A percentile compares a stretch with the other conserved stretches of the same genome.
Conservation (phyloP, 2,888 invertebrate genomes). For the Eucriotettix oculatus region DNA sequence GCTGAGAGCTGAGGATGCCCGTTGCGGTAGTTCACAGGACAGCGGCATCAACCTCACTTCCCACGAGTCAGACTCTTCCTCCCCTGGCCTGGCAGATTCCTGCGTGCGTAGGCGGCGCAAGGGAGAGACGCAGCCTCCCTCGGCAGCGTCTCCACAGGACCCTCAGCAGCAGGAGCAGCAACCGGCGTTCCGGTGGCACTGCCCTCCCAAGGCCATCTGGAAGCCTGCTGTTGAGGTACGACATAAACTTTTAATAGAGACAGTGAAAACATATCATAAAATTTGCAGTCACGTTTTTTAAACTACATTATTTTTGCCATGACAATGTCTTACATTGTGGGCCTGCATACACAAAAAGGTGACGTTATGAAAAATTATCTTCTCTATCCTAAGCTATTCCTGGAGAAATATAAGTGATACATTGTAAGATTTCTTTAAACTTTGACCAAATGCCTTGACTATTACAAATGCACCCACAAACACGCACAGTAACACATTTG, state of each 20-base stretch:
- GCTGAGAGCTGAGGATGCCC: constrained; percentile 9
- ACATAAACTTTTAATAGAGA: background rate
- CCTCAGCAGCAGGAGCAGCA: background rate
- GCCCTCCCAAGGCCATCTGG: constrained; percentile 66
- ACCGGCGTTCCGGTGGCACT: constrained; percentile 39
- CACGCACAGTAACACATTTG: too few species aligned
- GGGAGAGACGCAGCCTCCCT: constrained; percentile 4
- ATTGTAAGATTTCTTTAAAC: too few species aligned
- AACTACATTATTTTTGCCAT: too few species aligned
- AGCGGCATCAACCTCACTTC: constrained; percentile 62
- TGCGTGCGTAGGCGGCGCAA: background rate
- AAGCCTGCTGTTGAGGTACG: constrained; percentile 58
- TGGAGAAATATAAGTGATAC: too few species aligned
- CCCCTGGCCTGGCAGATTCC: constrained; percentile 1
- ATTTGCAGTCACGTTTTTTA: too few species aligned
- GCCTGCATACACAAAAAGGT: too few species aligned
- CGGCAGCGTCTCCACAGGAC: background rate
- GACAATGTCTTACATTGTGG: too few species aligned
- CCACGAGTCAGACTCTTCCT: constrained; percentile 39
- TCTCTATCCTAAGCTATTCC: too few species aligned
- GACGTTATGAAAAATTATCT: too few species aligned
- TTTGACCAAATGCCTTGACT: too few species aligned
- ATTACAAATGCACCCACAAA: too few species aligned
- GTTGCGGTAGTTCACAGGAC: constrained; percentile 35
- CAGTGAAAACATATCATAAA: too few species aligned